Evolutionary conservation across 2,797 vertebrate genomes (phyloP).

Genomic region (Lerista edwardsae): DNA sequence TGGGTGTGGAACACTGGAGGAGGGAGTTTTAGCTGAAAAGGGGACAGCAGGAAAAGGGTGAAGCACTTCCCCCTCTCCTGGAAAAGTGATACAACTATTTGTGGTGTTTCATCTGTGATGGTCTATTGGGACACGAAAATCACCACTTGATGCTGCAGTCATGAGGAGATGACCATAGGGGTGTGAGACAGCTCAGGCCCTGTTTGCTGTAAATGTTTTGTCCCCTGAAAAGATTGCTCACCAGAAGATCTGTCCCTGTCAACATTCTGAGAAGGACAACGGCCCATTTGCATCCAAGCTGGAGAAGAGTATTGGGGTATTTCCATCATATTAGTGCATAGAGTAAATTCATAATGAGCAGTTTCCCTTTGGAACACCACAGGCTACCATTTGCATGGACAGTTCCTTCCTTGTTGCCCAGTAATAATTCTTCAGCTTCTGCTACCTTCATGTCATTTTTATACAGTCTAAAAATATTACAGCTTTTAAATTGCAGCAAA

Average conservation of each 20-base stretch:
- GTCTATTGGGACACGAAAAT: neutral
- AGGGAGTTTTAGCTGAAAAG: neutral
- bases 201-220: neutral
- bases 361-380: slow-evolving; percentile 37
- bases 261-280: neutral
- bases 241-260: neutral
- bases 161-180: no score
- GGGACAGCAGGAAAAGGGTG: neutral
- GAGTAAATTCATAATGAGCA: slow-evolving; percentile 47
- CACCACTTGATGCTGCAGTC: neutral
- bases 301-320: slow-evolving; percentile 9
- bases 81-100: neutral
- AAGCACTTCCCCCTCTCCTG: neutral
- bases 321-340: slow-evolving; percentile 34
- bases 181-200: neutral
- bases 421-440: slow-evolving; percentile 5
- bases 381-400: slow-evolving; percentile 28
- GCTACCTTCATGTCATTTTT: slow-evolving; percentile 34
- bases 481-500: slow-evolving; percentile 20
- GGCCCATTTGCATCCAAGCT: neutral
- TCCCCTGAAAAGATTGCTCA: slow-evolving; percentile 8
- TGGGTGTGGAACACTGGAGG: neutral
- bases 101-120: neutral
- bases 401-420: slow-evolving; percentile 15
- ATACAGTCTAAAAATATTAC: slow-evolving; percentile 26